These are phyloP conservation scores for Macrophya annulata DNA, from an alignment of 2,888 invertebrate species.

Conservation along the genomic window DNA sequence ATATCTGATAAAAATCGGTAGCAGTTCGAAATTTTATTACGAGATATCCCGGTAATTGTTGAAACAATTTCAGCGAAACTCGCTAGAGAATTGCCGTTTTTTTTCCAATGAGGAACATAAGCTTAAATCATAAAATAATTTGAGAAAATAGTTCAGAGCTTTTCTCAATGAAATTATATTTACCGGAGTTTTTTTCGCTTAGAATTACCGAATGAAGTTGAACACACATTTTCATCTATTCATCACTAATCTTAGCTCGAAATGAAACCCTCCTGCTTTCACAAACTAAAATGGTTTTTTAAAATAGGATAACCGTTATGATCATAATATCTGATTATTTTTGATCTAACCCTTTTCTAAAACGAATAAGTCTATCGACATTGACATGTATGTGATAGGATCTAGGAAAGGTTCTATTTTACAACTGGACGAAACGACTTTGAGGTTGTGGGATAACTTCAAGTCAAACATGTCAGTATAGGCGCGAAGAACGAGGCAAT, in stretches of 20 bases:
- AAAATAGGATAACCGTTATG: background rate
- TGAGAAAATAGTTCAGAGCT: background rate
- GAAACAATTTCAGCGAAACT: background rate
- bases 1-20: background rate
- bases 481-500: slow-evolving; percentile 17
- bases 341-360: background rate
- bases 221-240: background rate
- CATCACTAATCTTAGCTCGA: background rate
- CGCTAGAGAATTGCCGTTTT: background rate
- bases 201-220: background rate
- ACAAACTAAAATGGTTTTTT: background rate
- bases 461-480: slow-evolving; percentile 21
- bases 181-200: background rate
- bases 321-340: background rate
- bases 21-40: background rate
- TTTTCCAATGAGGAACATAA: background rate
- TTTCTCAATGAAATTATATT: background rate
- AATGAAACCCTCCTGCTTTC: background rate
- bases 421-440: slow-evolving; percentile 7
- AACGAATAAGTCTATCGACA: background rate
- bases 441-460: background rate
- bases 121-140: background rate
- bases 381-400: background rate
- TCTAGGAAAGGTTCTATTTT: background rate
- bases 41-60: background rate